Percentiles rank a stretch among this genome's conserved stretches.
Conservation (phyloP, 2,888 invertebrate species). For the Griposia aprilina region DNA sequence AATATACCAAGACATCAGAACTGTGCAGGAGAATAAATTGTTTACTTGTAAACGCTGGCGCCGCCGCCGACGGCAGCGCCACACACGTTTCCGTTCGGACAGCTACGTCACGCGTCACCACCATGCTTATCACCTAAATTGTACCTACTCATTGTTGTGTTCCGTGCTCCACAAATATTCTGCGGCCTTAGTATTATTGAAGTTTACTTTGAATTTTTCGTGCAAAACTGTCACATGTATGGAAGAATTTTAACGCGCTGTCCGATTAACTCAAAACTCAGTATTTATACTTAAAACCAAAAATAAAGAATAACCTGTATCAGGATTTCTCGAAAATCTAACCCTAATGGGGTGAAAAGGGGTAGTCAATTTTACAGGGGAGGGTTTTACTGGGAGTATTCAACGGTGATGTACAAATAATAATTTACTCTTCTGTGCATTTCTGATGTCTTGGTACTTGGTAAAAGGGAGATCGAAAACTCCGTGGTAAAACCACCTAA, state of each 20-base stretch:
- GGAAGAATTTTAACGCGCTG: too few relatives aligned
- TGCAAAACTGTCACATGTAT: slow-evolving; percentile 31
- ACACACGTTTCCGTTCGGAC: background rate
- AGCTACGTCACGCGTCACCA: background rate
- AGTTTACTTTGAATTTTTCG: slow-evolving; percentile 46
- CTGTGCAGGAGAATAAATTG: slow-evolving; percentile 3
- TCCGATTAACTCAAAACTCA: too few relatives aligned
- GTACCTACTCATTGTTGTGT: background rate
- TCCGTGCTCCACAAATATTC: slow-evolving; percentile 12
- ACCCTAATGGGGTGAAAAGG: too few relatives aligned
- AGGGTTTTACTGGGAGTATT: too few relatives aligned
- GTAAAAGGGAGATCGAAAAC: slow-evolving; percentile 5
- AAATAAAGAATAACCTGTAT: too few relatives aligned
- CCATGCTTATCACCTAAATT: background rate
- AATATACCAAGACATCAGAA: slow-evolving; percentile 26
- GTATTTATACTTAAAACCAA: too few relatives aligned
- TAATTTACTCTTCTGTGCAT: background rate
- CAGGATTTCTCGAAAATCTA: too few relatives aligned
- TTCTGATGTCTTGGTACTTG: slow-evolving; percentile 25
- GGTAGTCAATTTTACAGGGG: too few relatives aligned
- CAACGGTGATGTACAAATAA: background rate
- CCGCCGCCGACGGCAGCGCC: background rate
- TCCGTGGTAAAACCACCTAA: slow-evolving; percentile 27
- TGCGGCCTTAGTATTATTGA: slow-evolving; percentile 33
- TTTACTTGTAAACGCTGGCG: background rate